phyloP scores from a whole-genome alignment of 2,797 vertebrate species.

The Cheirogaleus major region DNA sequence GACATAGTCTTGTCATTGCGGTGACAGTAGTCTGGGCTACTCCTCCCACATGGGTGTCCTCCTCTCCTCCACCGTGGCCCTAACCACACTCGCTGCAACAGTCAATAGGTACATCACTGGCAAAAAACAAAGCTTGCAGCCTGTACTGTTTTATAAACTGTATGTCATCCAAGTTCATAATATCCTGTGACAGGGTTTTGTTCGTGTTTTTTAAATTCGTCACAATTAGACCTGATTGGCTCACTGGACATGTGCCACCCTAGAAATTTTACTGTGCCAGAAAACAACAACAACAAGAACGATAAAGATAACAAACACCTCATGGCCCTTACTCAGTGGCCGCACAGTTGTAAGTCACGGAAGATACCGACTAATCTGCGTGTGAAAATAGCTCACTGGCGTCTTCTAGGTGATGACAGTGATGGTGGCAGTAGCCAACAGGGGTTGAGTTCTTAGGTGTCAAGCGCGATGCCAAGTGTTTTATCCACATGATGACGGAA shows the following conservation, averaged over 20 bases:
- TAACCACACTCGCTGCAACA: background rate
- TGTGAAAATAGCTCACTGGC: background rate
- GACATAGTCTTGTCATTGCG: background rate
- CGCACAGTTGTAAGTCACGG: background rate
- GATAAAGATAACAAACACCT: background rate
- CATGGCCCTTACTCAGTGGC: background rate
- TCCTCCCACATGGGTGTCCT: background rate
- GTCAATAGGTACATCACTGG: background rate
- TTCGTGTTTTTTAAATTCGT: background rate
- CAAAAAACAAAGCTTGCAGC: background rate
- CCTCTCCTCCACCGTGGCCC: background rate
- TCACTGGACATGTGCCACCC: background rate
- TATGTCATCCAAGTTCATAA: background rate
- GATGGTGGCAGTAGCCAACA: background rate
- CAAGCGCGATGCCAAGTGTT: background rate
- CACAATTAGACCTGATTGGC: background rate
- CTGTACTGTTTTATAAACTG: background rate
- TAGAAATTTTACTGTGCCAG: background rate
- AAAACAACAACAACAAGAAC: background rate
- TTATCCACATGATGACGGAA: background rate
- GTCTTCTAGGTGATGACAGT: background rate
- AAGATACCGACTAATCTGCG: background rate
- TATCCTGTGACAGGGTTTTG: background rate
- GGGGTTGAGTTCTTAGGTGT: background rate
- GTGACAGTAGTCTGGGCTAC: background rate